Percentiles rank a stretch among this genome's conserved stretches.
Evolutionary conservation across 2,888 invertebrate genomes (phyloP).

Genomic region (Apodemia zela): DNA sequence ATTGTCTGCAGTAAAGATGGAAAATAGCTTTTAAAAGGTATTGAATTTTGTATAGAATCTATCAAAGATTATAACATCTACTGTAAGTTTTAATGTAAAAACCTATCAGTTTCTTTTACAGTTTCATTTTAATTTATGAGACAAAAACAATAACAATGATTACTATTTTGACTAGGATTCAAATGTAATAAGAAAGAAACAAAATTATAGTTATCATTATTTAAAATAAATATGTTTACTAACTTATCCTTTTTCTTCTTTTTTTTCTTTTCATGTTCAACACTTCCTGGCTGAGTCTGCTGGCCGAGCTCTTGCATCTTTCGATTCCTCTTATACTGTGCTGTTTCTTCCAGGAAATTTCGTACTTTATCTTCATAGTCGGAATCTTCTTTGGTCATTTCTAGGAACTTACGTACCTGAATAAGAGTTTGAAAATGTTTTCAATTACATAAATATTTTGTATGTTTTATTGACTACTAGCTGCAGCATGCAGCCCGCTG

Average conservation of each 20-base stretch:
- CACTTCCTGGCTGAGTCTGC: slow-evolving; percentile 67
- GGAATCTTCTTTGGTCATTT: slow-evolving; percentile 90
- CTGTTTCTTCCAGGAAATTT: slow-evolving; percentile 91
- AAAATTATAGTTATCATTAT: slow-evolving; percentile 26
- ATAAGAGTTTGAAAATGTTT: slow-evolving; percentile 4
- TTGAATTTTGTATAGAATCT: no score
- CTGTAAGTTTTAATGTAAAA: no score
- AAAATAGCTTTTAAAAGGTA: no score
- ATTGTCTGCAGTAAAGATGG: no score
- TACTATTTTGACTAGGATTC: background rate
- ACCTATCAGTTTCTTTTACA: no score
- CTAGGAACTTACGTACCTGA: slow-evolving; percentile 85
- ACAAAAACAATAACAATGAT: no score
- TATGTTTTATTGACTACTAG: no score
- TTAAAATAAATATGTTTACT: slow-evolving; percentile 37
- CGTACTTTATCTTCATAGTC: slow-evolving; percentile 93
- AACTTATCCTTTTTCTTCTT: slow-evolving; percentile 79
- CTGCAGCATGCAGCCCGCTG: no score
- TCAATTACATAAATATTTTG: no score
- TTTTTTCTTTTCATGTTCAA: slow-evolving; percentile 72
- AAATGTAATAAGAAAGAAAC: background rate
- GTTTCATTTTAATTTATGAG: no score
- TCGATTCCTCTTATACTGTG: slow-evolving; percentile 87
- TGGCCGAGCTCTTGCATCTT: slow-evolving; percentile 84
- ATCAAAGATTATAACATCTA: no score